phyloP scores from a whole-genome alignment of 2,113 vertebrate species.

The Cheilinus undulatus region DNA sequence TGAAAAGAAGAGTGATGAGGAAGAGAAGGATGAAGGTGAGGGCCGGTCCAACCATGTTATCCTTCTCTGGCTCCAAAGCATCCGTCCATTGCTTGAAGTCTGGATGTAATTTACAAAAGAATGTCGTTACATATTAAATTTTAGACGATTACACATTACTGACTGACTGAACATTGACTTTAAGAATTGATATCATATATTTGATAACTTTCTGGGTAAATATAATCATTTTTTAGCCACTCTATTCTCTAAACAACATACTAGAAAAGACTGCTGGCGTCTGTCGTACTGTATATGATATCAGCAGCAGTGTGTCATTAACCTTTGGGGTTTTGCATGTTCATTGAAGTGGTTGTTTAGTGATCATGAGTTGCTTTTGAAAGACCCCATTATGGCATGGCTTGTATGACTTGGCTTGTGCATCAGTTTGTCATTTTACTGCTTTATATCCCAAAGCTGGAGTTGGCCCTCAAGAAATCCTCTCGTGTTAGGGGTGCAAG shows the following conservation, averaged over 20 bases:
- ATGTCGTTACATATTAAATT: too few relatives aligned
- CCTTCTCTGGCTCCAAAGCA: slow-evolving; percentile 56
- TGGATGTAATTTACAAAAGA: slow-evolving; percentile 4
- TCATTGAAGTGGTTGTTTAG: background rate
- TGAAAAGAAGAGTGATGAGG: slow-evolving; percentile 89
- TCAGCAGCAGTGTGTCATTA: background rate
- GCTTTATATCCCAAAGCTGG: background rate
- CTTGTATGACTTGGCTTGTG: slow-evolving; percentile 29
- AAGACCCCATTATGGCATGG: slow-evolving; percentile 9
- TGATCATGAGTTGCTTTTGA: slow-evolving; percentile 56
- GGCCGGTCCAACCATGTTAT: slow-evolving; percentile 80
- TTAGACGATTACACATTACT: too few relatives aligned
- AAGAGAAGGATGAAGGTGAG: slow-evolving; percentile 90
- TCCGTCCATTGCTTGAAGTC: background rate
- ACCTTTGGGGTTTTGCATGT: background rate
- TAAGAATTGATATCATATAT: too few relatives aligned
- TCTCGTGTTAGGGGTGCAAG: slow-evolving; percentile 41
- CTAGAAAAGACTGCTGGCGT: too few relatives aligned
- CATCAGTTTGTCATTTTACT: slow-evolving; percentile 1
- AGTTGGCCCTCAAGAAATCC: background rate
- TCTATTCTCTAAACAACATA: too few relatives aligned
- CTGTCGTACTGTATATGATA: too few relatives aligned
- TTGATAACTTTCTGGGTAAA: too few relatives aligned
- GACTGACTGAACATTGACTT: too few relatives aligned
- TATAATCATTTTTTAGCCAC: too few relatives aligned